These are phyloP conservation scores for Cyphomyrmex costatus DNA, from an alignment of 1,140 invertebrate genomes.

Conservation along the genomic window DNA sequence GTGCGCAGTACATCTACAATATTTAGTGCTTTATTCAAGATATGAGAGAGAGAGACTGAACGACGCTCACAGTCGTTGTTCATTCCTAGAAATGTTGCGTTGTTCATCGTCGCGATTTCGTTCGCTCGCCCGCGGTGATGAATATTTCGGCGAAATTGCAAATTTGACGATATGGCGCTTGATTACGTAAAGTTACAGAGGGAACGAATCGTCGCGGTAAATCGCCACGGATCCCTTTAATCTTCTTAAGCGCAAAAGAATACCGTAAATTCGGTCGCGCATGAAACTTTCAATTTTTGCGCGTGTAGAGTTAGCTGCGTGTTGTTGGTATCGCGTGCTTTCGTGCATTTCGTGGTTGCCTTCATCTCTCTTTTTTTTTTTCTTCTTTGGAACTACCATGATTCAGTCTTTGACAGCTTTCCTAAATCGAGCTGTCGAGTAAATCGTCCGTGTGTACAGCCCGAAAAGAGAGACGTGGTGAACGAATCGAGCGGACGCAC, in stretches of 20 bases:
- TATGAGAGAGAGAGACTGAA: background rate
- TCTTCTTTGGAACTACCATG: background rate
- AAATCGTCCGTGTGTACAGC: constrained; percentile 35
- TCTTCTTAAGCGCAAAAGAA: constrained; percentile 31
- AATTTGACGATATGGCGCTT: constrained; percentile 33
- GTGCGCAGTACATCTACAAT: background rate
- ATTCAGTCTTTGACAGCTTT: constrained; percentile 62
- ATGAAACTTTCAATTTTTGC: constrained; percentile 14
- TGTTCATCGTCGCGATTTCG: background rate
- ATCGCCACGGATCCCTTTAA: constrained; percentile 20
- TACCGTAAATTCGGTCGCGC: background rate
- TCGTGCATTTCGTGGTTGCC: background rate
- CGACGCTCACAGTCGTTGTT: background rate
- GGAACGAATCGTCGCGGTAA: constrained; percentile 25
- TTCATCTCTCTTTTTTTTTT: background rate
- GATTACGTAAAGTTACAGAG: constrained; percentile 3
- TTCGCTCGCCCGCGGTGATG: background rate
- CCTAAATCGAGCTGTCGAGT: constrained; percentile 46
- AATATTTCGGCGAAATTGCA: constrained; percentile 53
- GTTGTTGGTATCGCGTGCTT: constrained; percentile 13
- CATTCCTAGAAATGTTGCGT: constrained; percentile 17
- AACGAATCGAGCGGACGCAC: constrained; percentile 31
- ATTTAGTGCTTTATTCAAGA: background rate
- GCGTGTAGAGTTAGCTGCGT: background rate
- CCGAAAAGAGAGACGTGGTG: background rate